Evolutionary conservation across 2,797 vertebrate genomes (phyloP), one percentile per base, ranked within the genome.

Genomic region (Sebastes iracundus): DNA sequence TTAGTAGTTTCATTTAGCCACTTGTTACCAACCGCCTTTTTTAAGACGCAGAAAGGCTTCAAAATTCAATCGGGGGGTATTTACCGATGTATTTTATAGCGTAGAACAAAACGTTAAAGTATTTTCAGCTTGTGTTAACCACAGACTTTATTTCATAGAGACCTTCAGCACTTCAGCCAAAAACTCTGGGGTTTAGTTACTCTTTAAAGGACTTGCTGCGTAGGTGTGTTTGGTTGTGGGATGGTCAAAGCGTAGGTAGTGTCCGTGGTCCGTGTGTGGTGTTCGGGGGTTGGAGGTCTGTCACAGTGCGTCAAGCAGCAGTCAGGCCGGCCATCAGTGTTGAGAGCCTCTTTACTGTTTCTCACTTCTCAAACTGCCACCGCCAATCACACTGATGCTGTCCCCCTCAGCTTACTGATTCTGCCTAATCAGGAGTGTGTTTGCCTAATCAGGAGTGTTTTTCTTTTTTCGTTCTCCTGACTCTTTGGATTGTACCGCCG

Each of bases 371-470:
- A 42, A 64, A 52, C 65, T 49, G n/a, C 86, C 90, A 77, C 79
- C 85, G 85, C 87, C 88, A 93, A 93, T 93, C 93, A 90, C 88
- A 42, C 88, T 79, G 88, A 87, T 83, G 89, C 72, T 32, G 80
- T 63, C 61, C 61, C 69, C 84, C 80, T 84, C 13, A 69, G 72
- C 81, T 82, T 63, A 18, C 88, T 88, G 85, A 89, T 90, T 90
- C 77, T 10, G 70, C 65, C 76, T 91, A 88, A 93, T 55, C 52
- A 69, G n/a, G 49, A 55, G 49, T 33, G 42, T 49, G 66, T 32
- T 32, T 53, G 28, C 3, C 66, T 33, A 35, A 69, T 69, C 67
- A 52, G 32, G 30, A 32, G 46, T 22, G n/a, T 16, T 46, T 18
- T 67, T 60, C 4, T 79, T 32, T 71, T 56, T 22, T 38, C n/a